phyloP scores from a whole-genome alignment of 2,888 invertebrate genomes.

The Allacma fusca region DNA sequence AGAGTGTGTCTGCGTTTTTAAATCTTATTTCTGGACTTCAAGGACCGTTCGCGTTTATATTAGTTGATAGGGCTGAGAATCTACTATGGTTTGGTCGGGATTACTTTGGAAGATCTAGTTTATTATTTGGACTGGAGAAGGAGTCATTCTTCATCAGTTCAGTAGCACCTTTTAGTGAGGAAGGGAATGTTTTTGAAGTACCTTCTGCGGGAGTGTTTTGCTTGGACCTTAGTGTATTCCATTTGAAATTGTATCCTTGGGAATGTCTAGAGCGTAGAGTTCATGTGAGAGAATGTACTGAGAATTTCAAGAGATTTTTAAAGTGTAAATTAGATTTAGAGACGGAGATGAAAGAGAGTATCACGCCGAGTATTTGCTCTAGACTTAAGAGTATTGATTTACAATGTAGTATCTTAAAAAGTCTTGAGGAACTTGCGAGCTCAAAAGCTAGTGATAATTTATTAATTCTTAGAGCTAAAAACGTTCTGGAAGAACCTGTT shows the following conservation, averaged over 20 bases:
- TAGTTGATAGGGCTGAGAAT: conserved; percentile 71
- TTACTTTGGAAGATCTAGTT: conserved; percentile 82
- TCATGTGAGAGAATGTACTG: conserved; percentile 21
- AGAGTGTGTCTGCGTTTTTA: conserved; percentile 60
- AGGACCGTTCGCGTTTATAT: conserved; percentile 87
- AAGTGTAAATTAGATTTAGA: conserved; percentile 2
- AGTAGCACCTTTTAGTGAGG: conserved; percentile 54
- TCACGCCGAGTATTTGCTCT: conserved; percentile 11
- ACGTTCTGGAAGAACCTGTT: conserved; percentile 42
- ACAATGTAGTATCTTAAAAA: neutral
- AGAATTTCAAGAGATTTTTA: conserved; percentile 30
- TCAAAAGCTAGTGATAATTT: conserved; percentile 5
- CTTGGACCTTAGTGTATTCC: conserved; percentile 40
- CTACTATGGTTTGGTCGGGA: conserved; percentile 85
- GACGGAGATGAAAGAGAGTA: neutral
- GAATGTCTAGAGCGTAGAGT: conserved; percentile 14
- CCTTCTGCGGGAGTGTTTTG: conserved; percentile 65
- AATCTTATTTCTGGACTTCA: conserved; percentile 70
- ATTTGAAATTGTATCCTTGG: conserved; percentile 37
- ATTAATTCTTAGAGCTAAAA: conserved; percentile 7
- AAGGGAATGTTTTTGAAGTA: conserved; percentile 62
- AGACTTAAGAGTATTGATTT: conserved; percentile 6
- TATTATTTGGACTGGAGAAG: conserved; percentile 67
- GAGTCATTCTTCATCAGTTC: conserved; percentile 62
- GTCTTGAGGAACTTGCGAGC: neutral